A percentile compares a stretch with the other conserved stretches of the same genome.
Conservation (phyloP, 2,113 vertebrate species). For the Carollia perspicillata region DNA sequence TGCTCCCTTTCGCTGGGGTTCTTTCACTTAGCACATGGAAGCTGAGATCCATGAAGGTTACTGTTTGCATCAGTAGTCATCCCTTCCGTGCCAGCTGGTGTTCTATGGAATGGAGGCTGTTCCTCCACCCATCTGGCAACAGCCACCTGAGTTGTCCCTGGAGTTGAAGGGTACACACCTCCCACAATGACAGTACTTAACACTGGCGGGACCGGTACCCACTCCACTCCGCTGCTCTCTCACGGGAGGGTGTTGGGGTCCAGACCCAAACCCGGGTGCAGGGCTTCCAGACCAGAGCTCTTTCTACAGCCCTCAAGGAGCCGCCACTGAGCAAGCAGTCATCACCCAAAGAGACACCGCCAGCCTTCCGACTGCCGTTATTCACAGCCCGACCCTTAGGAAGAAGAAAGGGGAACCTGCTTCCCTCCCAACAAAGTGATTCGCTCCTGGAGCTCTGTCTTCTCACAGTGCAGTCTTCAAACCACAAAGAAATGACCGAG, state of each 20-base stretch:
- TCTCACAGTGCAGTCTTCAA: background rate
- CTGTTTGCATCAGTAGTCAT: background rate
- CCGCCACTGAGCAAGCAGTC: background rate
- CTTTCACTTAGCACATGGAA: background rate
- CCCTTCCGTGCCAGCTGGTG: background rate
- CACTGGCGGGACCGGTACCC: background rate
- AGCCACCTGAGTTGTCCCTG: background rate
- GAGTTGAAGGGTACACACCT: background rate
- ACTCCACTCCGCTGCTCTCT: no score
- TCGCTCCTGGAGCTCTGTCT: background rate
- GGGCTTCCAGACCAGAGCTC: background rate
- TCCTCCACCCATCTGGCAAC: background rate
- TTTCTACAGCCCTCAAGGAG: background rate
- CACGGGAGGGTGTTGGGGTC: background rate
- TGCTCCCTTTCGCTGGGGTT: background rate
- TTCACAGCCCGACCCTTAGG: no score
- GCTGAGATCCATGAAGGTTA: background rate
- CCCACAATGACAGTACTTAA: background rate
- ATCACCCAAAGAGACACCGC: background rate
- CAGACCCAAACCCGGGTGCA: background rate
- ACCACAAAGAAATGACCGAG: background rate
- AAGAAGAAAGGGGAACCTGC: background rate
- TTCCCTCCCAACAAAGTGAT: background rate
- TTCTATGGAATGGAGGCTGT: background rate
- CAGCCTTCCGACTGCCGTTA: fast-evolving